Conservation (phyloP, 2,888 invertebrate genomes). For the Panzeria rudis region DNA sequence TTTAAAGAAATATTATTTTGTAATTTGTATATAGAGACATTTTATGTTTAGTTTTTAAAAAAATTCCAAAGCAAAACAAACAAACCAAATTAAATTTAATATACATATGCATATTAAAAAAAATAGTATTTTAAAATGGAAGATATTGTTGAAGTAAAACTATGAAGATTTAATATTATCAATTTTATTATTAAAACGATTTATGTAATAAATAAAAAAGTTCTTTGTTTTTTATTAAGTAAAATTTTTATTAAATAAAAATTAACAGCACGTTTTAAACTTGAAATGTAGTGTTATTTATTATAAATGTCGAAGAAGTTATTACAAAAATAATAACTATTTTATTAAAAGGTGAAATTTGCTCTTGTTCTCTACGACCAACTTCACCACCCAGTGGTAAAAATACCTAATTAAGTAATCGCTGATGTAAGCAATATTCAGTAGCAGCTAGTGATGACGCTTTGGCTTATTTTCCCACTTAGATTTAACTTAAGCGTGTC, state of each 20-base stretch:
- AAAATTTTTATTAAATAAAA: slow-evolving; percentile 72
- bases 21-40: slow-evolving; percentile 46
- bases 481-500: too few species aligned
- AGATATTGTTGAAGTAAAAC: slow-evolving; percentile 39
- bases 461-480: too few species aligned
- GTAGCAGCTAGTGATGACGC: too few species aligned
- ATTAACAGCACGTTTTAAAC: slow-evolving; percentile 62
- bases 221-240: slow-evolving; percentile 52
- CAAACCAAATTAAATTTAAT: slow-evolving; percentile 61
- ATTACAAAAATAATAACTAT: too few species aligned
- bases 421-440: too few species aligned
- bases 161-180: slow-evolving; percentile 13
- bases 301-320: not conserved
- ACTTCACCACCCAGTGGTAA: too few species aligned
- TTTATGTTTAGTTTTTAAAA: slow-evolving; percentile 30
- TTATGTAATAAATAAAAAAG: slow-evolving; percentile 55
- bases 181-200: slow-evolving; percentile 23
- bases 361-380: too few species aligned
- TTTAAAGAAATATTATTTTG: too few species aligned
- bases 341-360: too few species aligned
- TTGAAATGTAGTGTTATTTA: not conserved
- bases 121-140: slow-evolving; percentile 9
- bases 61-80: slow-evolving; percentile 66
- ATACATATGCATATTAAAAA: too few species aligned
- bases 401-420: too few species aligned